These are phyloP conservation scores for Crotalus tigris DNA, from an alignment of 2,113 vertebrate species.

Conservation along the genomic window DNA sequence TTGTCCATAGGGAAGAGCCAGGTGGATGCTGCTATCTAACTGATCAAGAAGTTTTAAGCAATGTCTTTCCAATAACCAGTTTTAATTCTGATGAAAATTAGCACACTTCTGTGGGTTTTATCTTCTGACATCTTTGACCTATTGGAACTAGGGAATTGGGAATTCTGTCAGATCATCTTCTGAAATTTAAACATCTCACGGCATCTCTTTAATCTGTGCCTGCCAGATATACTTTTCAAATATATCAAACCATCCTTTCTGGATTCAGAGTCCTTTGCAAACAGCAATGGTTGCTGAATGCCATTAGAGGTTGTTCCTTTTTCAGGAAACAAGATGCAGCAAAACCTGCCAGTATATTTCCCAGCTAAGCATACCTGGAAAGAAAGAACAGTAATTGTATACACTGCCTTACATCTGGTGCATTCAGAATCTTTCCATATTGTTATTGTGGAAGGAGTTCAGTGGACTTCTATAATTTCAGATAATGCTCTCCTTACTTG, in stretches of 20 bases:
- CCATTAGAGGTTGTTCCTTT: not conserved
- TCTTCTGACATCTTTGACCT: conserved; percentile 50
- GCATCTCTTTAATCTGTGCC: not conserved
- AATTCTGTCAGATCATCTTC: not conserved
- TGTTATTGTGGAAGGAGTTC: not conserved
- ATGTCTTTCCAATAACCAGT: not conserved
- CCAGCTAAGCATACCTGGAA: not conserved
- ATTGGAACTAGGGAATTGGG: conserved; percentile 20
- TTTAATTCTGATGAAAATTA: conserved; percentile 61
- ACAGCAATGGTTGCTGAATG: not conserved
- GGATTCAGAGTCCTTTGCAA: not conserved
- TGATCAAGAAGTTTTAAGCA: conserved; percentile 37
- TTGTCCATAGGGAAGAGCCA: not conserved
- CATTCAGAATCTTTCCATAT: not conserved
- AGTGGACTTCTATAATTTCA: not conserved
- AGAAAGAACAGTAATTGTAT: not conserved
- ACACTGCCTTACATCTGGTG: not conserved
- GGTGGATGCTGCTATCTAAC: conserved; percentile 37
- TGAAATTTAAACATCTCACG: not conserved
- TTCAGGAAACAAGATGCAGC: not conserved
- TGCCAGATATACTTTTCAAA: not conserved
- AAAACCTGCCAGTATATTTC: not conserved
- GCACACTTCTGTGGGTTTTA: conserved; percentile 59
- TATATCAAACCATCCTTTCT: not conserved
- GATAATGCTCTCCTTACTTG: not conserved